phyloP scores from a whole-genome alignment of 2,113 vertebrate genomes.

The Tor tambroides region DNA sequence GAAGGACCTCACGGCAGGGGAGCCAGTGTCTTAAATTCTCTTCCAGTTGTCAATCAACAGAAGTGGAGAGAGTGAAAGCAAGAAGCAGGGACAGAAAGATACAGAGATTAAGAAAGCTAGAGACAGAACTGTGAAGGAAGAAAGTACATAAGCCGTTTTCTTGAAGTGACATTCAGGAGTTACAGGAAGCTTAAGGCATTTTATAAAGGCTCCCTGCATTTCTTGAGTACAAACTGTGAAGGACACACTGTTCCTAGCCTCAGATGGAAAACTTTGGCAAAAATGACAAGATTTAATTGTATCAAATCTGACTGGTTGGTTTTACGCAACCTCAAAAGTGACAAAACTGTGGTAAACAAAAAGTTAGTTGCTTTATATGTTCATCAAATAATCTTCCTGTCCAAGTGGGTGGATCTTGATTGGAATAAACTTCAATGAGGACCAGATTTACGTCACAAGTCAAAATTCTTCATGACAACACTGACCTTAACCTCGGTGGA shows the following conservation, averaged over 20 bases:
- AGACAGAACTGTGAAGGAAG: slow-evolving; percentile 15
- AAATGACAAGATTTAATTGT: neutral
- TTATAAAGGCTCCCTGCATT: neutral
- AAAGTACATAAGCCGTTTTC: slow-evolving; percentile 30
- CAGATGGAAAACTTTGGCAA: neutral
- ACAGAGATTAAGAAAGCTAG: slow-evolving; percentile 11
- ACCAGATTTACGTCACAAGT: neutral
- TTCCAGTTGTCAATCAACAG: slow-evolving; percentile 1
- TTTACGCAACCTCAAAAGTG: neutral
- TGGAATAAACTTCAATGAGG: neutral
- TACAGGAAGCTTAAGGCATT: neutral
- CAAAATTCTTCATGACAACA: neutral
- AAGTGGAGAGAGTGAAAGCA: neutral
- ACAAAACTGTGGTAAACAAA: neutral
- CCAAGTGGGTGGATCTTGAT: neutral
- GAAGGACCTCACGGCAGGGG: slow-evolving; percentile 11
- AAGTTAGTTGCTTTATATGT: neutral
- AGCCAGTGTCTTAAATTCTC: slow-evolving; percentile 22
- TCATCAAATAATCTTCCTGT: neutral
- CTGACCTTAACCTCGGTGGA: neutral
- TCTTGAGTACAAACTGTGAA: neutral
- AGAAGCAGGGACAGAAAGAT: slow-evolving; percentile 22
- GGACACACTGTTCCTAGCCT: neutral
- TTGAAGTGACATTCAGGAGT: slow-evolving; percentile 14
- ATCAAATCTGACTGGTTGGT: neutral